These are phyloP conservation scores for Drosophila aldrichi DNA, from an alignment of 2,888 invertebrate species.

Conservation along the genomic window DNA sequence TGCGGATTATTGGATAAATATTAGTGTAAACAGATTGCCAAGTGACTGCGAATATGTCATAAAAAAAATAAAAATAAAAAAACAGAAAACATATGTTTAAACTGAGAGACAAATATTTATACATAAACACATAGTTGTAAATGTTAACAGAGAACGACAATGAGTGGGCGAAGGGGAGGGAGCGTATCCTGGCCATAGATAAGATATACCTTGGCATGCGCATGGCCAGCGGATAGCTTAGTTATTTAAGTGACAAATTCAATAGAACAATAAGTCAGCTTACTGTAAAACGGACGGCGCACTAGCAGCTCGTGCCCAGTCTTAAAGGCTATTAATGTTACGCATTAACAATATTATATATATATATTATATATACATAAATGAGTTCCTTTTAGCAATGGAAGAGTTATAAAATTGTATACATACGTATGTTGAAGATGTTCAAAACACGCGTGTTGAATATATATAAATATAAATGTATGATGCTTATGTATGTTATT, in stretches of 20 bases:
- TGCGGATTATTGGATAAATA: constrained; percentile 49
- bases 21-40: constrained; percentile 67
- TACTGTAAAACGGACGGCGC: constrained; percentile 62
- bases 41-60: constrained; percentile 72
- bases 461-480: constrained; percentile 20
- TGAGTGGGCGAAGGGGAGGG: not conserved
- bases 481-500: constrained; percentile 35
- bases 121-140: constrained; percentile 56
- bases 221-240: constrained; percentile 22
- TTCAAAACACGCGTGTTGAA: constrained; percentile 26
- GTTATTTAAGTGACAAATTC: constrained; percentile 54
- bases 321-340: constrained; percentile 75
- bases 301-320: constrained; percentile 56
- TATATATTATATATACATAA: constrained; percentile 57
- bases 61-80: constrained; percentile 49
- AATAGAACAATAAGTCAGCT: constrained; percentile 75
- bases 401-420: constrained; percentile 45
- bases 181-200: constrained; percentile 13
- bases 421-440: constrained; percentile 34
- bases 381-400: constrained; percentile 66
- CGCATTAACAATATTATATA: constrained; percentile 48
- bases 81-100: constrained; percentile 35
- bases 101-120: constrained; percentile 67
- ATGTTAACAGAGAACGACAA: constrained; percentile 36
- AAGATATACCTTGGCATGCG: constrained; percentile 2